Percentiles rank a stretch among this genome's conserved stretches.
Conservation (phyloP, 1,140 invertebrate genomes). For the Diachasmimorpha longicaudata region DNA sequence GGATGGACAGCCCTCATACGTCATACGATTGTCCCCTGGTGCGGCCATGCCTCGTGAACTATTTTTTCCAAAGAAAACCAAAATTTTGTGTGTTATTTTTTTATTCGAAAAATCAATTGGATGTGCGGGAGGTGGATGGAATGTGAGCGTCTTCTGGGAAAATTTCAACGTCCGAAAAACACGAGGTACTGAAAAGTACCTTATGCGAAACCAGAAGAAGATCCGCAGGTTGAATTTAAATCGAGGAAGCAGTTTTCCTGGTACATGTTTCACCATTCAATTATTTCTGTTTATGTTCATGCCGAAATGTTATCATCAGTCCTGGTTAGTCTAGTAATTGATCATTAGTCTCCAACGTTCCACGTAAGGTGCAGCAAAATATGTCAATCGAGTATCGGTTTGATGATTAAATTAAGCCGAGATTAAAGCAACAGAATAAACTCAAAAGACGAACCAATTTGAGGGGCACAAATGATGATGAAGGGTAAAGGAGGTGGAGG, state of each 20-base stretch:
- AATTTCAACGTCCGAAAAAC: constrained; percentile 58
- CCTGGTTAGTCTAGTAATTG: neutral
- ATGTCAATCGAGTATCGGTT: neutral
- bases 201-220: too few relatives aligned
- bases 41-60: constrained; percentile 62
- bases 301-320: neutral
- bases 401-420: neutral
- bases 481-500: too few relatives aligned
- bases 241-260: neutral
- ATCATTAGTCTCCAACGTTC: neutral
- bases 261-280: neutral
- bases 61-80: constrained; percentile 39
- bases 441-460: neutral
- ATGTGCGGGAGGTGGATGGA: neutral
- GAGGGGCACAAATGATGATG: neutral
- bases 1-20: constrained; percentile 24
- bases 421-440: neutral
- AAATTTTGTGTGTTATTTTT: neutral
- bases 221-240: constrained; percentile 1
- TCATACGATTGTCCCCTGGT: constrained; percentile 41
- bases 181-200: constrained; percentile 45
- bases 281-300: neutral
- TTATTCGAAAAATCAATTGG: neutral
- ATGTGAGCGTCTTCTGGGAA: constrained; percentile 17
- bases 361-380: neutral